Evolutionary conservation across 2,888 invertebrate genomes (phyloP).

Genomic region (Geophilus truncorum): DNA sequence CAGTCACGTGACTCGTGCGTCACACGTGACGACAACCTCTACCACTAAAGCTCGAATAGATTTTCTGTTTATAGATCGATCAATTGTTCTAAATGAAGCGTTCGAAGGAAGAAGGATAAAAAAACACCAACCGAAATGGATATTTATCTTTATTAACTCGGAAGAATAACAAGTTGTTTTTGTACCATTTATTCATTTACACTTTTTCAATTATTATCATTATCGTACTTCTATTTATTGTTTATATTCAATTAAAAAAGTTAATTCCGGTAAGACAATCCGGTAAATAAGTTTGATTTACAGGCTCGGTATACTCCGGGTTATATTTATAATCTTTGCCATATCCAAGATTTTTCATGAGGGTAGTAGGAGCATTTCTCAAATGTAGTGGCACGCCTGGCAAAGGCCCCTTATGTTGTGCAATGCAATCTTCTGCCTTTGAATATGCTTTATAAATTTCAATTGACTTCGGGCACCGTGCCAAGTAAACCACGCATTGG

Average conservation of each 20-base stretch:
- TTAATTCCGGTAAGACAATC: conserved; percentile 42
- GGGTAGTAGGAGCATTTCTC: conserved; percentile 70
- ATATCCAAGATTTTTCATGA: conserved; percentile 68
- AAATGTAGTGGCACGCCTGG: conserved; percentile 72
- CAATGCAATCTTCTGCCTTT: conserved; percentile 58
- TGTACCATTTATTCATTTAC: no score
- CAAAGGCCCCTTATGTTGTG: conserved; percentile 61
- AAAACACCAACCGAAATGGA: no score
- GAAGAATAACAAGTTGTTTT: no score
- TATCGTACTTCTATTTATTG: no score
- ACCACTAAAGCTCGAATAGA: background rate
- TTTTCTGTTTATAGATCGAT: no score
- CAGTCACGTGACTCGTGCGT: no score
- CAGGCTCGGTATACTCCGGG: conserved; percentile 41
- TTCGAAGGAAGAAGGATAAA: no score
- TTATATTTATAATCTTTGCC: conserved; percentile 47
- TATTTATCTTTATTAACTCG: no score
- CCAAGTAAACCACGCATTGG: conserved; percentile 70
- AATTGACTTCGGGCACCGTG: conserved; percentile 67
- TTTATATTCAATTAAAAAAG: conserved; percentile 41
- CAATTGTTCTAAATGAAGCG: no score
- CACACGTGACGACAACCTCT: background rate
- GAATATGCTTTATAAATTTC: conserved; percentile 58
- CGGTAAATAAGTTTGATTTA: conserved; percentile 46
- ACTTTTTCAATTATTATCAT: no score